Percentiles rank a stretch among this genome's conserved stretches.
phyloP scores from a whole-genome alignment of 2,797 vertebrate species.

The Petrocephalus sullivani region DNA sequence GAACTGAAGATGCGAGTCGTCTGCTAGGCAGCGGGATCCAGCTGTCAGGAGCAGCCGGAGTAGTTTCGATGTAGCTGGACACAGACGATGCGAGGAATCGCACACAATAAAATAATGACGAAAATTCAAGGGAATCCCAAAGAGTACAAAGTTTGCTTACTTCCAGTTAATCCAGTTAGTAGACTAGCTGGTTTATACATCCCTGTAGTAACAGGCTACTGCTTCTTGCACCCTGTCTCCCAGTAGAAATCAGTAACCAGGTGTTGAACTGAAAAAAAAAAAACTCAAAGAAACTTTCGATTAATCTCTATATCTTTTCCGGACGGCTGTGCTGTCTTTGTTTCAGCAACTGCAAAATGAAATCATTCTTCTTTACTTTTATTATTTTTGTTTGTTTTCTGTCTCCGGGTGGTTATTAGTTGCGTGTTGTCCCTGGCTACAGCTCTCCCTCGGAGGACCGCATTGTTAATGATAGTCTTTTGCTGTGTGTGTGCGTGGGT shows the following conservation, averaged over 20 bases:
- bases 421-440: conserved; percentile 10
- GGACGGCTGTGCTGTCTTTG: not conserved
- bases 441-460: conserved; percentile 68
- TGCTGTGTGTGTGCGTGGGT: conserved; percentile 77
- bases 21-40: not conserved
- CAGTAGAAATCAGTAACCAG: not conserved
- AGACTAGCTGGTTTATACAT: not conserved
- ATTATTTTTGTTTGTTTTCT: conserved; percentile 10
- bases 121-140: conserved; percentile 6
- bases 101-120: not conserved
- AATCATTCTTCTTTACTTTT: not conserved
- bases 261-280: not conserved
- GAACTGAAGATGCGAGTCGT: not conserved
- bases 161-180: not conserved
- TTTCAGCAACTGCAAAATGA: not conserved
- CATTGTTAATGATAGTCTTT: conserved; percentile 73
- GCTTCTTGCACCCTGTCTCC: not conserved
- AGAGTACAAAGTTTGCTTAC: not conserved
- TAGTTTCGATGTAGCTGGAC: not conserved
- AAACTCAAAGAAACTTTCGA: conserved; percentile 21
- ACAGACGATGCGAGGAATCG: not conserved
- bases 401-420: not conserved
- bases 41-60: not conserved
- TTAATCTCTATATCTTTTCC: not conserved
- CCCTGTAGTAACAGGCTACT: not conserved